These are phyloP conservation scores for Acanthurus tractus DNA, from an alignment of 2,797 vertebrate genomes.

Conservation along the genomic window DNA sequence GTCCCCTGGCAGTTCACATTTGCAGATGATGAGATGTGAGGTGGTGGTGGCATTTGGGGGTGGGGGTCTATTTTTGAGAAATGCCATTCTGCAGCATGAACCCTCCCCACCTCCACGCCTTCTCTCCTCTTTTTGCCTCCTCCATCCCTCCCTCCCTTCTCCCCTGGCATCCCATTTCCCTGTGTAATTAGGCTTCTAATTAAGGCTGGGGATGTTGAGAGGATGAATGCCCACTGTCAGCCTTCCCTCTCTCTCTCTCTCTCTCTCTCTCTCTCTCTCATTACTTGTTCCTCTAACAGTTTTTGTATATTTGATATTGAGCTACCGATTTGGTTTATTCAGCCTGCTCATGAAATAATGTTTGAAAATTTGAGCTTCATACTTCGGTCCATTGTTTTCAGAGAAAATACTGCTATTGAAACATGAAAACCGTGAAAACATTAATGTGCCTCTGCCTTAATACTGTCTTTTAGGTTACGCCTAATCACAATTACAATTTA, in stretches of 20 bases:
- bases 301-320: constrained; percentile 35
- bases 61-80: constrained; percentile 77
- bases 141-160: constrained; percentile 51
- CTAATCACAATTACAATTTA: neutral
- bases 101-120: constrained; percentile 32
- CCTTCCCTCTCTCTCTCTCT: constrained; percentile 30
- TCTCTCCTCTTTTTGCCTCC: constrained; percentile 43
- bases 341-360: constrained; percentile 16
- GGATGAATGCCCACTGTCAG: constrained; percentile 67
- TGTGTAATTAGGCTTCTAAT: constrained; percentile 82
- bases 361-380: too few relatives aligned
- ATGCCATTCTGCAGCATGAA: constrained; percentile 64
- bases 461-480: neutral
- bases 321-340: constrained; percentile 15
- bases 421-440: neutral
- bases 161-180: constrained; percentile 71
- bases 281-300: constrained; percentile 16
- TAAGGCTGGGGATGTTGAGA: constrained; percentile 74
- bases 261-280: constrained; percentile 6
- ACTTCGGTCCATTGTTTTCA: neutral
- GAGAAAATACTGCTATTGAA: neutral
- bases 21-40: too few relatives aligned
- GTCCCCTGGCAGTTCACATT: too few relatives aligned
- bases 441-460: neutral
- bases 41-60: neutral